Evolutionary conservation across 2,797 vertebrate species (phyloP).

Genomic region (Smutsia temminckii): DNA sequence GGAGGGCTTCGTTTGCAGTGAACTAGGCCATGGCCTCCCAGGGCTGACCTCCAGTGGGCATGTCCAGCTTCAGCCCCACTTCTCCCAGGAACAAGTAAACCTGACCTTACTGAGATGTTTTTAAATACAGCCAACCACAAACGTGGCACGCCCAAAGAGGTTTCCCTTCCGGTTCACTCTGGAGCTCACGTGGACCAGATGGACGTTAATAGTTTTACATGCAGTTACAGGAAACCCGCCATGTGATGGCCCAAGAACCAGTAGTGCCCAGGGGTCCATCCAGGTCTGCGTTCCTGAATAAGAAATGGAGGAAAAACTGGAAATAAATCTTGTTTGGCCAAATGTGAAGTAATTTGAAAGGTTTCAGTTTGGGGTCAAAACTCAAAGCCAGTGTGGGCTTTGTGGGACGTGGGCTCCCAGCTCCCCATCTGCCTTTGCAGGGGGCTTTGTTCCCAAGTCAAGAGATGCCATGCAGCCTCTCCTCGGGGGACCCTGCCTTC

Average conservation of each 20-base stretch:
- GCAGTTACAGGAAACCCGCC: not conserved
- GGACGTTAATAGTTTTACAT: not conserved
- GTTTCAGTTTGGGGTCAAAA: constrained; percentile 52
- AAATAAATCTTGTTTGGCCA: constrained; percentile 41
- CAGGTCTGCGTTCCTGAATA: not conserved
- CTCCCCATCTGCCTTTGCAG: not conserved
- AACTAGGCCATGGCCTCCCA: not conserved
- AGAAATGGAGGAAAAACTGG: constrained; percentile 44
- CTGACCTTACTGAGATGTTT: not conserved
- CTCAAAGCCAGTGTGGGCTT: constrained; percentile 9
- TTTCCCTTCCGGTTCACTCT: not conserved
- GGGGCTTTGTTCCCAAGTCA: constrained; percentile 9
- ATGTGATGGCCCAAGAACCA: too few relatives aligned
- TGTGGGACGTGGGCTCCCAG: not conserved
- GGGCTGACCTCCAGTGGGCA: not conserved
- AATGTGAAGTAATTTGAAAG: constrained; percentile 61
- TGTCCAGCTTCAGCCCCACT: not conserved
- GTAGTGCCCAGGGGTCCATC: not conserved
- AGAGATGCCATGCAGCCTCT: not conserved
- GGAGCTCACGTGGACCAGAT: not conserved
- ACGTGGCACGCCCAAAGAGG: not conserved
- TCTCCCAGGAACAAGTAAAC: not conserved
- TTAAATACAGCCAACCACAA: not conserved
- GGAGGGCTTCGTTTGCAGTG: not conserved
- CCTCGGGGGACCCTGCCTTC: not conserved